phyloP scores from a whole-genome alignment of 2,797 vertebrate genomes.

The Oreochromis grahami region DNA sequence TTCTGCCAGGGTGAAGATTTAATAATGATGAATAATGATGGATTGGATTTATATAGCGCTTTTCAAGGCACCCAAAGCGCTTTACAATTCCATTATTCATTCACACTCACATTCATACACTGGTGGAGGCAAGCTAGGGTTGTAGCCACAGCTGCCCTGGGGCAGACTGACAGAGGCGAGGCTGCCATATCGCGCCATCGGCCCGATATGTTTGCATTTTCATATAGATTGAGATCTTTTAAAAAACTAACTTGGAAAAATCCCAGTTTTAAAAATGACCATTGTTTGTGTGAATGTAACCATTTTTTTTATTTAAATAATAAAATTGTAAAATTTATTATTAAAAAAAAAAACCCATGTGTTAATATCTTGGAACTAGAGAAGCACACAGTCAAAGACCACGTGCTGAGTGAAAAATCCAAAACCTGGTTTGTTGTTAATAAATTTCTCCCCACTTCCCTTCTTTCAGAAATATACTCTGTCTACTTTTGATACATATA shows the following conservation, averaged over 20 bases:
- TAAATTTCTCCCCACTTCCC: not conserved
- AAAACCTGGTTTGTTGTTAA: not conserved
- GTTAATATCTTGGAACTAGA: not conserved
- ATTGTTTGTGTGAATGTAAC: not conserved
- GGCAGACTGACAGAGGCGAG: too few species aligned
- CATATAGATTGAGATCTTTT: not conserved
- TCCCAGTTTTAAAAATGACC: not conserved
- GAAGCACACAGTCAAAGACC: not conserved
- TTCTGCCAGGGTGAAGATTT: not conserved
- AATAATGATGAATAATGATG: too few species aligned
- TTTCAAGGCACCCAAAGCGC: too few species aligned
- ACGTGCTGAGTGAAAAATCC: not conserved
- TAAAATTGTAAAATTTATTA: not conserved
- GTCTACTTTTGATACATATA: not conserved
- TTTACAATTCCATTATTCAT: too few species aligned
- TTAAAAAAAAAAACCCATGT: accelerated
- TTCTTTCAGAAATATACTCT: not conserved
- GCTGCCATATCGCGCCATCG: too few species aligned
- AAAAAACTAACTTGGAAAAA: not conserved
- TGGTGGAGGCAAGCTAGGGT: too few species aligned
- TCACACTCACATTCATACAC: too few species aligned
- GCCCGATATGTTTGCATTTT: not conserved
- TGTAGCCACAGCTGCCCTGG: too few species aligned
- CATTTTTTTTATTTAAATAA: not conserved
- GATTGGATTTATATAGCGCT: too few species aligned